A percentile compares a stretch with the other conserved stretches of the same genome.
Evolutionary conservation across 2,113 vertebrate species (phyloP).

Genomic region (Rhegmatorhina hoffmannsi): DNA sequence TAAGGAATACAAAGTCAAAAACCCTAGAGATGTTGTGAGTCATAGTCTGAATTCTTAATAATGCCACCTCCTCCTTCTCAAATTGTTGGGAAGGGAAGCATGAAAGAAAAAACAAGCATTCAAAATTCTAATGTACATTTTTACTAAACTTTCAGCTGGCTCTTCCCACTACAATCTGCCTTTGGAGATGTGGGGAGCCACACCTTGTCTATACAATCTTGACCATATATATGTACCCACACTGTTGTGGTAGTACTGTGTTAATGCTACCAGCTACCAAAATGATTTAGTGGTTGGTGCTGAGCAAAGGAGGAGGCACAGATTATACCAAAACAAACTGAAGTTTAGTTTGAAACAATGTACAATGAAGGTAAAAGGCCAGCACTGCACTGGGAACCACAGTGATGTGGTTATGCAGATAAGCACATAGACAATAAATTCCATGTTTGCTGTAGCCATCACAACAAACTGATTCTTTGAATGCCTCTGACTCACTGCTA

Average conservation of each 20-base stretch:
- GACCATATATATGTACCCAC: background rate
- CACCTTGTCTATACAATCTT: background rate
- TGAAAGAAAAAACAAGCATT: background rate
- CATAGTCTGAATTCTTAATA: background rate
- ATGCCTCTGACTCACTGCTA: background rate
- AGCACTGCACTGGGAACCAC: background rate
- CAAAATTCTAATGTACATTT: background rate
- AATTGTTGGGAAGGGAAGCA: background rate
- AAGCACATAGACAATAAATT: conserved; percentile 15
- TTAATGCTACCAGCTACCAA: background rate
- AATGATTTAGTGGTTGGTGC: background rate
- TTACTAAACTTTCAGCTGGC: background rate
- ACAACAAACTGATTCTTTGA: background rate
- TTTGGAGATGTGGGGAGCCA: background rate
- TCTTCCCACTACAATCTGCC: background rate
- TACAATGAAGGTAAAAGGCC: background rate
- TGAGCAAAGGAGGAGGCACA: background rate
- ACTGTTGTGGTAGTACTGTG: background rate
- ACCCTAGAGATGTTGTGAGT: background rate
- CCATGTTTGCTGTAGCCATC: background rate
- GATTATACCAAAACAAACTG: background rate
- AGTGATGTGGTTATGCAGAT: background rate
- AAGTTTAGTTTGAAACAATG: background rate
- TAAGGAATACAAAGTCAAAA: background rate
- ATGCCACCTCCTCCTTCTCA: background rate